phyloP scores from a whole-genome alignment of 2,113 vertebrate genomes.

The Neopipo cinnamomea region DNA sequence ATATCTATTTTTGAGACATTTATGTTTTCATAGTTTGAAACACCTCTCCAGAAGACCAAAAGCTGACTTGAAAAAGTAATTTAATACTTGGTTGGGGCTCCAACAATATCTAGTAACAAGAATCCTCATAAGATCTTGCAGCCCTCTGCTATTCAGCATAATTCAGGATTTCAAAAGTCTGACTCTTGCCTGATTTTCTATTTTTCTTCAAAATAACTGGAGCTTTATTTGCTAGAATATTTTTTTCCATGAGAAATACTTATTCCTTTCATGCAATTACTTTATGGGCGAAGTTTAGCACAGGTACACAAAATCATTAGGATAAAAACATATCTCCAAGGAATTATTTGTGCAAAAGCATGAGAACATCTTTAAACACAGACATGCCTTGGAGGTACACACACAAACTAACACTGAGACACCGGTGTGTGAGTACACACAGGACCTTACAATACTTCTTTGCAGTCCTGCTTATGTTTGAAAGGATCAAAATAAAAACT shows the following conservation, averaged over 20 bases:
- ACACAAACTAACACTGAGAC: neutral
- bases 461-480: constrained; percentile 43
- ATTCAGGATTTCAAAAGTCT: neutral
- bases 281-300: neutral
- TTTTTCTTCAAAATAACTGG: neutral
- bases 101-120: neutral
- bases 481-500: constrained; percentile 56
- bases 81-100: neutral
- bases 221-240: neutral
- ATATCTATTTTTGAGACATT: constrained; percentile 15
- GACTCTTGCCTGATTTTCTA: neutral
- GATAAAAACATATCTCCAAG: neutral
- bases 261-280: neutral
- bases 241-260: neutral
- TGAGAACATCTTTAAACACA: neutral
- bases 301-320: neutral
- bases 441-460: neutral
- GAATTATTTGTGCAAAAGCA: neutral
- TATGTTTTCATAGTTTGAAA: constrained; percentile 8
- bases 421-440: neutral
- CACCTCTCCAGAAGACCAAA: neutral
- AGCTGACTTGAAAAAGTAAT: neutral
- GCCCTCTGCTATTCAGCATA: neutral
- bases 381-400: neutral
- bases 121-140: neutral